Percentiles rank a stretch among this genome's conserved stretches.
Evolutionary conservation across 2,888 invertebrate species (phyloP).

Genomic region (Eumacrocentrus americanus): DNA sequence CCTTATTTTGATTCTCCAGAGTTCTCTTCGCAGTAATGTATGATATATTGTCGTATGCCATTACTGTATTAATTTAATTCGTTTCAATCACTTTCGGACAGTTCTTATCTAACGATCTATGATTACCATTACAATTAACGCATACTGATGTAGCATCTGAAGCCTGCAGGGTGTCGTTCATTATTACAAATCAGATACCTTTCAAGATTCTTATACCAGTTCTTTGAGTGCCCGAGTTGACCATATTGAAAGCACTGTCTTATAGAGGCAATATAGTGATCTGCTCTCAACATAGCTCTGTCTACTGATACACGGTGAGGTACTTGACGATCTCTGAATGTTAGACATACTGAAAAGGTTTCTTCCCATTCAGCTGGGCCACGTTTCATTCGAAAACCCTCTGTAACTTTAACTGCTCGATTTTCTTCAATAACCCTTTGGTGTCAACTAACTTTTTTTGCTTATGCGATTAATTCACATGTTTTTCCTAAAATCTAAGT

Average conservation of each 20-base stretch:
- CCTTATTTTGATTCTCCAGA: background rate
- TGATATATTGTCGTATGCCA: background rate
- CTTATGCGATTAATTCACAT: background rate
- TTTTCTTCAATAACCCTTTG: background rate
- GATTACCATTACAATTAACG: too few species aligned
- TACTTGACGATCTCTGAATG: background rate
- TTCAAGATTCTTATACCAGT: background rate
- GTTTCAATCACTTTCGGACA: background rate
- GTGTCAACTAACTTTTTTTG: too few species aligned
- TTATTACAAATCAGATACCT: background rate
- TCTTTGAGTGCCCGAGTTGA: background rate
- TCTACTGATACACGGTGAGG: background rate
- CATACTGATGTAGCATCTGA: too few species aligned
- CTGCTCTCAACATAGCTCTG: background rate
- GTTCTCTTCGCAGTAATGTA: background rate
- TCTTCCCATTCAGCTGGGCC: background rate
- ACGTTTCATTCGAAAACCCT: background rate
- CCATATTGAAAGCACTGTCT: background rate
- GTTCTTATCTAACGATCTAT: background rate
- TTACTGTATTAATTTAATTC: background rate
- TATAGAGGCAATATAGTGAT: background rate
- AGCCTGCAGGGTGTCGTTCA: background rate
- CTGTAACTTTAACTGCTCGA: background rate
- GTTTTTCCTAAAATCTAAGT: background rate
- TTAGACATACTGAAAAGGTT: background rate